Evolutionary conservation across 2,113 vertebrate genomes (phyloP).

Genomic region (Varanus salvator): DNA sequence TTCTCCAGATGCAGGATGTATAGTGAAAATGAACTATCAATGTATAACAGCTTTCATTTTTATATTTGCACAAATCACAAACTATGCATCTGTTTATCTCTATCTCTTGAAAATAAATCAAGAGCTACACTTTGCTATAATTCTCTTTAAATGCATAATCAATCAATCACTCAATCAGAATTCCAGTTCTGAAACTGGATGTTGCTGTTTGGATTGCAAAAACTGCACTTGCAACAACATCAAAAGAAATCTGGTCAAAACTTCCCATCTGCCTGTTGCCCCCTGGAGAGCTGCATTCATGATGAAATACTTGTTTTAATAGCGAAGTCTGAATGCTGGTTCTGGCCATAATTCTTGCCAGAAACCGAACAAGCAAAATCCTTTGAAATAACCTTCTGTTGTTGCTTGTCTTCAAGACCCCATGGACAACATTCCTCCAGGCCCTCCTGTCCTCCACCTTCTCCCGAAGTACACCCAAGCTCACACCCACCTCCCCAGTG

Average conservation of each 20-base stretch:
- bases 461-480: too few relatives aligned
- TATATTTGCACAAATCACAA: not conserved
- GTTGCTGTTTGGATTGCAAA: not conserved
- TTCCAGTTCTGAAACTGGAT: not conserved
- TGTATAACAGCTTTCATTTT: not conserved
- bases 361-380: not conserved
- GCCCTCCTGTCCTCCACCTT: too few relatives aligned
- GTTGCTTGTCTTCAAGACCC: too few relatives aligned
- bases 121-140: not conserved
- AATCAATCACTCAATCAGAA: not conserved
- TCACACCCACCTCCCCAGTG: too few relatives aligned
- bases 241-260: not conserved
- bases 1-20: not conserved
- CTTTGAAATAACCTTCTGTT: not conserved
- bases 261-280: not conserved
- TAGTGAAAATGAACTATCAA: not conserved
- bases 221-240: not conserved
- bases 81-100: not conserved
- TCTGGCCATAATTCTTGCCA: not conserved
- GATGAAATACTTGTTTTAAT: not conserved
- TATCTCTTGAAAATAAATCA: not conserved
- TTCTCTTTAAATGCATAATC: not conserved
- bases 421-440: too few relatives aligned
- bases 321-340: not conserved
- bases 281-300: not conserved